These are phyloP conservation scores for Siniperca chuatsi DNA, from an alignment of 2,113 vertebrate species.

Conservation along the genomic window DNA sequence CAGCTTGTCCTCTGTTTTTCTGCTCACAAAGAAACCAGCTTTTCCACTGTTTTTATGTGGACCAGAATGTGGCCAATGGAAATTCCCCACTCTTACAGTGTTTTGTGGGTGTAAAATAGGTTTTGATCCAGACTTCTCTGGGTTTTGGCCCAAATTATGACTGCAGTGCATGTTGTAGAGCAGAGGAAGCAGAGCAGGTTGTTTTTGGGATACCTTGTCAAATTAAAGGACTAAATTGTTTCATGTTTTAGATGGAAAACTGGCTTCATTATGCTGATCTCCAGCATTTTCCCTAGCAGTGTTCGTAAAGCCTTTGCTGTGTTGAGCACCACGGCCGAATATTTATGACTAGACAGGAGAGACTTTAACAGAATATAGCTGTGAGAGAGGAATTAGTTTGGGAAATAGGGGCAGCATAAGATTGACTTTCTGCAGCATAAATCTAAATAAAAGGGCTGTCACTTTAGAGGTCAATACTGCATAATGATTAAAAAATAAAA, in stretches of 20 bases:
- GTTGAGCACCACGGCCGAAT: neutral
- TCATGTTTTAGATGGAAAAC: slow-evolving; percentile 4
- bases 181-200: slow-evolving; percentile 15
- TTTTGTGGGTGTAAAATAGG: neutral
- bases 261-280: neutral
- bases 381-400: neutral
- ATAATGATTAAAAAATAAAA: slow-evolving; percentile 14
- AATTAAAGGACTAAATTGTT: neutral
- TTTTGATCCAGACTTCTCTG: slow-evolving; percentile 5
- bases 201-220: neutral
- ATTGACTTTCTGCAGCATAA: slow-evolving; percentile 25
- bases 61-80: neutral
- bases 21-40: neutral
- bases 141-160: neutral
- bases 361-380: slow-evolving; percentile 15
- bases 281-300: neutral
- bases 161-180: slow-evolving; percentile 15
- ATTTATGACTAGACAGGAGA: slow-evolving; percentile 16
- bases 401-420: neutral
- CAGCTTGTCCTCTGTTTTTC: neutral
- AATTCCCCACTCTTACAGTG: neutral
- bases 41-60: neutral
- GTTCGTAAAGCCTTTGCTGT: neutral
- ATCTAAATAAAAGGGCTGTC: slow-evolving; percentile 18
- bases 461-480: slow-evolving; percentile 14